Conservation (phyloP, 92 coral and sea anemone species). For the Paragorgia papillata region DNA sequence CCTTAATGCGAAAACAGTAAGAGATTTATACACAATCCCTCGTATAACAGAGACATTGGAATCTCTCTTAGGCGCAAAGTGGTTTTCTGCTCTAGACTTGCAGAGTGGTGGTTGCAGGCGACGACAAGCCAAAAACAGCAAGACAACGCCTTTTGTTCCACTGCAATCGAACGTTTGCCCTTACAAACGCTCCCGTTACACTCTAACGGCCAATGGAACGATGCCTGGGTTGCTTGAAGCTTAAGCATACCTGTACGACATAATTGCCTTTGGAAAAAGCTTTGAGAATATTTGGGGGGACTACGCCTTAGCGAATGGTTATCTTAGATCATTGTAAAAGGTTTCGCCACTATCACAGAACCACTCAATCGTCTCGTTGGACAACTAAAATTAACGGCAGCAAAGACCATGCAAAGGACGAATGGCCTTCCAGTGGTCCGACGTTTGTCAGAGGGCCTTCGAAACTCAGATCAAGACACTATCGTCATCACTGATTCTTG, state of each 20-base stretch:
- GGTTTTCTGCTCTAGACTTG: conserved; percentile 60
- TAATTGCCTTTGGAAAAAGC: conserved; percentile 50
- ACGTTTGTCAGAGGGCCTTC: conserved; percentile 50
- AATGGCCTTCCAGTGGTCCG: conserved; percentile 32
- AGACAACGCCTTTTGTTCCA: conserved; percentile 60
- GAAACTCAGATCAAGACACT: background rate
- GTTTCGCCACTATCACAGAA: conserved; percentile 41
- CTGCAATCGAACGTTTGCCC: conserved; percentile 54
- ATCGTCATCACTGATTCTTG: conserved; percentile 46
- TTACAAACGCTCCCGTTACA: conserved; percentile 58
- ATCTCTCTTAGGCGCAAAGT: conserved; percentile 48
- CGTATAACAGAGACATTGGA: conserved; percentile 50
- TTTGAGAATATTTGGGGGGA: conserved; percentile 42
- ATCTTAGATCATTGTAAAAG: conserved; percentile 44
- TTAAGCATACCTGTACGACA: conserved; percentile 59
- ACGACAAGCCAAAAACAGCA: conserved; percentile 48
- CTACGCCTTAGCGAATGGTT: conserved; percentile 39
- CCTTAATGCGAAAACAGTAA: conserved; percentile 56
- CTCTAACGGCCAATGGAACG: conserved; percentile 50
- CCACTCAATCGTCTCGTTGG: conserved; percentile 30
- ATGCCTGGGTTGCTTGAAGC: conserved; percentile 10
- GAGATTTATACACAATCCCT: conserved; percentile 55
- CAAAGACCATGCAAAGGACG: background rate
- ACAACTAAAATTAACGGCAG: background rate
- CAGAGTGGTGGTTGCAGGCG: conserved; percentile 49